Conservation (phyloP, 2,888 invertebrate species). For the Ectemnius continuus region DNA sequence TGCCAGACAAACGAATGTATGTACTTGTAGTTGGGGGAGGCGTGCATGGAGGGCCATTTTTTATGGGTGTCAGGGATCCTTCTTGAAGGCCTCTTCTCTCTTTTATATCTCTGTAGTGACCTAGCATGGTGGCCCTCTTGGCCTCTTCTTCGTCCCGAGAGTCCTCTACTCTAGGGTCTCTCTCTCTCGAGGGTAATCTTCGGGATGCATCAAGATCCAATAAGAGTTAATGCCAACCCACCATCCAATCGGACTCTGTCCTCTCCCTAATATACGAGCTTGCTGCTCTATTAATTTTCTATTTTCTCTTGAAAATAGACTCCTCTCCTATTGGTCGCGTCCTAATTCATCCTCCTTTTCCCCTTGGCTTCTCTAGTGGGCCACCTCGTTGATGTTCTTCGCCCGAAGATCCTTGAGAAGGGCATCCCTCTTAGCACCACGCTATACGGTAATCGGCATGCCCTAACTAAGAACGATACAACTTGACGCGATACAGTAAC, state of each 20-base stretch:
- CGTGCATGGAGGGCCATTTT: conserved; percentile 20
- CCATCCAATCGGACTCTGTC: neutral
- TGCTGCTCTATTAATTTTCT: neutral
- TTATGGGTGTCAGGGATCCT: conserved; percentile 38
- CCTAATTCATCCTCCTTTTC: conserved; percentile 13
- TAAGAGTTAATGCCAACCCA: conserved; percentile 17
- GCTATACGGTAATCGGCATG: conserved; percentile 13
- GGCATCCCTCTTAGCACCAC: conserved; percentile 17
- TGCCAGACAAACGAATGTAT: neutral
- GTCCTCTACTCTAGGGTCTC: conserved; percentile 41
- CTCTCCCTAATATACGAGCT: too few relatives aligned
- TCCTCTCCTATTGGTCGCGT: neutral
- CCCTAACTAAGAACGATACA: neutral
- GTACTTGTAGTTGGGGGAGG: neutral
- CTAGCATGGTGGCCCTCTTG: conserved; percentile 50
- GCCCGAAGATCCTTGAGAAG: conserved; percentile 25
- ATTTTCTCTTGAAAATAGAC: conserved; percentile 1
- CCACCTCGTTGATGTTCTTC: conserved; percentile 40
- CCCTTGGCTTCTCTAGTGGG: conserved; percentile 29
- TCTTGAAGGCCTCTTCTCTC: conserved; percentile 46
- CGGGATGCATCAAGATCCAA: conserved; percentile 36
- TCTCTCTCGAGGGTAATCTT: conserved; percentile 42
- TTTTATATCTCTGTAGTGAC: conserved; percentile 49
- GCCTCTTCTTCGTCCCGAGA: conserved; percentile 19
- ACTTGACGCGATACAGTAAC: too few relatives aligned